Base-by-base conservation (phyloP, 2,888 invertebrate species). In the Polyommatus icarus region DNA sequence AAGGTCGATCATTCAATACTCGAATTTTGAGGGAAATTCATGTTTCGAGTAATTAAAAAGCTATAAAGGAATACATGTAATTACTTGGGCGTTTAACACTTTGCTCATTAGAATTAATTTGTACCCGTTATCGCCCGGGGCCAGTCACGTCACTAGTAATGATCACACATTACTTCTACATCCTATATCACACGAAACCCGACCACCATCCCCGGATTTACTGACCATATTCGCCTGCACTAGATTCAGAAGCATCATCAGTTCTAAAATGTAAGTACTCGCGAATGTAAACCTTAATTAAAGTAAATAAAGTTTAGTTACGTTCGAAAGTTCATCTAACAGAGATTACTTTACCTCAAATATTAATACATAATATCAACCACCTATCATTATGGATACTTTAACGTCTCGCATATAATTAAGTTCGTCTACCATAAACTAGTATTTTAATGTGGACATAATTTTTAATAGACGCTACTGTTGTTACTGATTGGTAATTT, bases 91-190 rank as follows among this genome's bases (percentile, higher is more conserved):
- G 84, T 85, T 89, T 88, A 88, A 86, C 88, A 85, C 86, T 85
- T 83, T 79, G 80, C 87, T 89, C 88, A 91, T 90, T 90, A 91
- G 90, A 89, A 91, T 91, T 90, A 91, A 90, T 89, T 82, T 82
- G 79, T 67, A 67, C 67, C 67, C 67, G 67, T 67, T 67, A 67
- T 67, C 67, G 67, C 67, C 67, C 67, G 67, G 29, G 67, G 67
- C 67, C 6, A 67, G 67, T 67, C 29, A 67, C 67, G 67, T 82
- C 85, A 83, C 84, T 81, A 82, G 67, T 67, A 32, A 67, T 67
- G 67, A 67, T 67, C 29, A 29, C 67, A 18, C 32, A 67, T 67
- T 67, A 67, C 15, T 67, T 4, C 24, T 12, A 67, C 29, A 67
- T 67, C 67, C 61, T 61, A 24, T 20, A 15, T 15, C 29, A 15